Evolutionary conservation across 1,140 invertebrate genomes (phyloP).

Genomic region (Drosophila nigrodunni): DNA sequence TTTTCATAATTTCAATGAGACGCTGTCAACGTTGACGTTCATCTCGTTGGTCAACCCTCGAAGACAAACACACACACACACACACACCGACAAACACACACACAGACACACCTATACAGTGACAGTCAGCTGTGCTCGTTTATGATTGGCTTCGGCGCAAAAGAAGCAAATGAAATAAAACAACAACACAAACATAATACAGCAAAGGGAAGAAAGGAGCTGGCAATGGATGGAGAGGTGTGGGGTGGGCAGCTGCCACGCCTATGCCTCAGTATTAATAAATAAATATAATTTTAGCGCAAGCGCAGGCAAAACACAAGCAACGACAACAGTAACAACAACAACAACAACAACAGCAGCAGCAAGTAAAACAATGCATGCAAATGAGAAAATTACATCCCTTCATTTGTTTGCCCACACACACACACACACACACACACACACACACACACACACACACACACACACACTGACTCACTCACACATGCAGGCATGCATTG

Average conservation of each 20-base stretch:
- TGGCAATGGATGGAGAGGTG: slow-evolving; percentile 21
- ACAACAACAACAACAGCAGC: slow-evolving; percentile 23
- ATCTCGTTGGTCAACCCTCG: slow-evolving; percentile 61
- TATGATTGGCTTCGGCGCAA: slow-evolving; percentile 82
- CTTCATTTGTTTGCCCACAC: slow-evolving; percentile 80
- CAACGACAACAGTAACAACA: slow-evolving; percentile 30
- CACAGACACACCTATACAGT: slow-evolving; percentile 22
- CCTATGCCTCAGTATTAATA: slow-evolving; percentile 81
- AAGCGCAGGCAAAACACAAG: slow-evolving; percentile 74
- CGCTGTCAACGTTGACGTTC: slow-evolving; percentile 61
- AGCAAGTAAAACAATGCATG: slow-evolving; percentile 74
- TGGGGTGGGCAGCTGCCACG: slow-evolving; percentile 54
- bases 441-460: slow-evolving; percentile 9
- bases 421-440: too few relatives aligned
- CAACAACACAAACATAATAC: slow-evolving; percentile 50
- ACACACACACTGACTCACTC: neutral
- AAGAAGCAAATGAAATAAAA: slow-evolving; percentile 78
- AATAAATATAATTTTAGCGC: slow-evolving; percentile 82
- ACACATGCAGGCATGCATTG: slow-evolving; percentile 40
- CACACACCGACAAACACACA: slow-evolving; percentile 6
- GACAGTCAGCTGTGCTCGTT: slow-evolving; percentile 64
- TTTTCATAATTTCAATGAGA: slow-evolving; percentile 79
- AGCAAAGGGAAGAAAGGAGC: neutral
- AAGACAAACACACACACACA: slow-evolving; percentile 30
- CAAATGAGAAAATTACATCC: slow-evolving; percentile 85